A percentile compares a stretch with the other conserved stretches of the same genome.
phyloP scores from a whole-genome alignment of 2,113 vertebrate genomes.

The Centropristis striata region DNA sequence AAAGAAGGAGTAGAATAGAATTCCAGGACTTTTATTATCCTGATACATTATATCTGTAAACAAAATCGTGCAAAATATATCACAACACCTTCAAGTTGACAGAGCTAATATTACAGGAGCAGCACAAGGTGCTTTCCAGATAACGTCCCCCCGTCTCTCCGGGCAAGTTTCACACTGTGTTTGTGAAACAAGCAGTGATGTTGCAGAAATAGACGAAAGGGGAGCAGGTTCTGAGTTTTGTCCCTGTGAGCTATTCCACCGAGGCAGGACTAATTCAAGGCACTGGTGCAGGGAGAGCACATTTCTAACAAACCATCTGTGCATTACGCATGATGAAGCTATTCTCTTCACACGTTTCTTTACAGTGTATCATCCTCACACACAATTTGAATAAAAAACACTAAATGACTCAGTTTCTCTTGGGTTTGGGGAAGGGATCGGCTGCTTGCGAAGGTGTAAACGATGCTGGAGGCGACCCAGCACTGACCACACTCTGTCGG shows the following conservation, averaged over 20 bases:
- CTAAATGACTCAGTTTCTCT: conserved; percentile 12
- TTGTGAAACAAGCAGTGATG: conserved; percentile 38
- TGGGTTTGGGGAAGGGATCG: not conserved
- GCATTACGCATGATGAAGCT: conserved; percentile 35
- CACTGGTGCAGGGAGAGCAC: conserved; percentile 59
- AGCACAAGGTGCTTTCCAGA: conserved; percentile 12
- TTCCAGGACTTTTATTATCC: not conserved
- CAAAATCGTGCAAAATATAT: not conserved
- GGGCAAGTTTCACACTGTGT: conserved; percentile 43
- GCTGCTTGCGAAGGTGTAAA: conserved; percentile 26
- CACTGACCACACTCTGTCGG: not conserved
- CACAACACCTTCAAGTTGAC: not conserved
- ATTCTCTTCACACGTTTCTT: conserved; percentile 25
- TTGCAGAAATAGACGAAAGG: conserved; percentile 42
- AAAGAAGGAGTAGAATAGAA: too few relatives aligned
- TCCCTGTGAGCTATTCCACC: conserved; percentile 58
- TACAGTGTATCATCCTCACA: conserved; percentile 2
- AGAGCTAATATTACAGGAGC: conserved; percentile 17
- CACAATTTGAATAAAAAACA: conserved; percentile 17
- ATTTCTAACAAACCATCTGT: conserved; percentile 73
- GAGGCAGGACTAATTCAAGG: conserved; percentile 68
- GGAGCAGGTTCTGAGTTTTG: conserved; percentile 55
- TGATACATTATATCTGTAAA: not conserved
- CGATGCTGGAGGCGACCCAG: conserved; percentile 2
- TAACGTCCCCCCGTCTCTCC: conserved; percentile 4